A percentile compares a stretch with the other conserved stretches of the same genome.
Evolutionary conservation across 2,113 vertebrate species (phyloP).

Genomic region (Ifrita kowaldi): DNA sequence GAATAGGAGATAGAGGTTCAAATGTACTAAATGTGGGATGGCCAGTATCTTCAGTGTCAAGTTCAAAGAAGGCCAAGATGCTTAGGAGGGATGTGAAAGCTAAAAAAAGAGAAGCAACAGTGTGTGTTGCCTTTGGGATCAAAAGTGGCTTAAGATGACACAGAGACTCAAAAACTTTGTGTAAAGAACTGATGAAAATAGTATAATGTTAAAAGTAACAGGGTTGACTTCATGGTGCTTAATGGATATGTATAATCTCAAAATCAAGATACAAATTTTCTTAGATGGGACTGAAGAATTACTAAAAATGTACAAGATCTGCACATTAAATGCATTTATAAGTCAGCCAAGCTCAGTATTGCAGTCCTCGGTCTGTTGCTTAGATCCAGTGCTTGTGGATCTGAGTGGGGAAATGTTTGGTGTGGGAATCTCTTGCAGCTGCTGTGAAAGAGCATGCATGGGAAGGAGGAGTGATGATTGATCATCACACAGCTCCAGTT

Average conservation of each 20-base stretch:
- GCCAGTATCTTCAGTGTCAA: background rate
- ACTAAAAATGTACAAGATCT: rapidly evolving
- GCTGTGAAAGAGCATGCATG: background rate
- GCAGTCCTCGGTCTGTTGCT: background rate
- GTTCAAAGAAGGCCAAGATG: background rate
- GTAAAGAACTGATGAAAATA: background rate
- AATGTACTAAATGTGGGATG: background rate
- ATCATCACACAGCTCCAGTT: background rate
- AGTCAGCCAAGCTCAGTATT: background rate
- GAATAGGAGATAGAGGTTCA: background rate
- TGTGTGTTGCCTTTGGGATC: background rate
- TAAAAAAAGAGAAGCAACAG: background rate
- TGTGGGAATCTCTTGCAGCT: background rate
- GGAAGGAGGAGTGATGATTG: background rate
- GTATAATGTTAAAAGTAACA: background rate
- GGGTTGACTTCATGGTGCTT: background rate
- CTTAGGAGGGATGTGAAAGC: background rate
- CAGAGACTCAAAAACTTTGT: background rate
- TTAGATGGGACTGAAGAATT: background rate
- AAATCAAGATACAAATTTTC: background rate
- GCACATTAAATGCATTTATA: background rate
- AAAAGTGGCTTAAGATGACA: background rate
- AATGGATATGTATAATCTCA: background rate
- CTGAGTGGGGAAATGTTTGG: background rate
- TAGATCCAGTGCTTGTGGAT: background rate